Evolutionary conservation across 2,113 vertebrate genomes (phyloP).

Genomic region (Corapipo altera): DNA sequence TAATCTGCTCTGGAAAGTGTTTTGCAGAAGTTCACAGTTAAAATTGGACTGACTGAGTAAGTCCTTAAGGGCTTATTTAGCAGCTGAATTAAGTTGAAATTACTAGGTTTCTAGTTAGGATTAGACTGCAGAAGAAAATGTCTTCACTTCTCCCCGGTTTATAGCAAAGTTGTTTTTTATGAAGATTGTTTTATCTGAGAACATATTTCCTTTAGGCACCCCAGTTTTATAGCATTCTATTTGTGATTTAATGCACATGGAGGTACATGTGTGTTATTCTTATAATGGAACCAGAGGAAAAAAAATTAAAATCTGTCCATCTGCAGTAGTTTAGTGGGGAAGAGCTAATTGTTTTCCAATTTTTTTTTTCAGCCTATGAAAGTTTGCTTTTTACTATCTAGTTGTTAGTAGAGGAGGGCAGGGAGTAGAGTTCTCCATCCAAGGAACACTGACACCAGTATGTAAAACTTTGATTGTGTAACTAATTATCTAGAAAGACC

Average conservation of each 20-base stretch:
- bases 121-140: slow-evolving; percentile 15
- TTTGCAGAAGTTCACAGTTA: slow-evolving; percentile 16
- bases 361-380: neutral
- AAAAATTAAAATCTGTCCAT: neutral
- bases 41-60: neutral
- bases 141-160: neutral
- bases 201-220: slow-evolving; percentile 21
- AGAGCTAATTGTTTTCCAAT: slow-evolving; percentile 43
- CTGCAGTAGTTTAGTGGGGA: slow-evolving; percentile 25
- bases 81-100: slow-evolving; percentile 14
- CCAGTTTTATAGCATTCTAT: neutral
- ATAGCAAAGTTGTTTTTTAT: slow-evolving; percentile 24
- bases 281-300: neutral
- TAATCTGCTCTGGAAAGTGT: slow-evolving; percentile 4
- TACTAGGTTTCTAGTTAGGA: slow-evolving; percentile 10
- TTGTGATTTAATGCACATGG: slow-evolving; percentile 29
- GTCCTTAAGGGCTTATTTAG: slow-evolving; percentile 20
- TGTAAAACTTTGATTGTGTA: slow-evolving; percentile 13
- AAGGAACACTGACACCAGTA: neutral
- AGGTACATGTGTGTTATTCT: slow-evolving; percentile 4
- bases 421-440: neutral
- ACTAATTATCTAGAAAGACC: slow-evolving; percentile 26
- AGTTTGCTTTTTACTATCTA: slow-evolving; percentile 33
- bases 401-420: neutral
- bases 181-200: slow-evolving; percentile 1